Conservation (phyloP, 2,888 invertebrate genomes). For the Parnassius smintheus region DNA sequence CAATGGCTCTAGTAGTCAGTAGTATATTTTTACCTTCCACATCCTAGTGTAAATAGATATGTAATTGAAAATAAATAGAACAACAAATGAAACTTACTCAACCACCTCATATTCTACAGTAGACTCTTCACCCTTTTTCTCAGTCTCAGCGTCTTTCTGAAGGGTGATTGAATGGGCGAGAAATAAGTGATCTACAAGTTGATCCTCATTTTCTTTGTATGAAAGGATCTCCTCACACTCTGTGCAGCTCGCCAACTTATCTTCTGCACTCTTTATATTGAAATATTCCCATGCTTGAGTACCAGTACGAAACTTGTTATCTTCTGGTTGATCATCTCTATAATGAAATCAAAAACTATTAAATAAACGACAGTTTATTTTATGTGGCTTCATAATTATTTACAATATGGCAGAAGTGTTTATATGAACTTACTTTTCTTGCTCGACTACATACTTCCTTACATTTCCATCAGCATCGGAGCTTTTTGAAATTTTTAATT, state of each 20-base stretch:
- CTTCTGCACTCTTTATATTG: neutral
- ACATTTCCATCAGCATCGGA: neutral
- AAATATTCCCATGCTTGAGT: constrained; percentile 2
- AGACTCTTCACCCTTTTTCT: neutral
- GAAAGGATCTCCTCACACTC: constrained; percentile 1
- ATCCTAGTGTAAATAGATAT: no score
- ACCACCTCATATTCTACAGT: neutral
- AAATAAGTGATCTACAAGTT: neutral
- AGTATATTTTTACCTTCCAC: no score
- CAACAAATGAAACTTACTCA: no score
- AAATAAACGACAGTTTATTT: no score
- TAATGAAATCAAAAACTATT: no score
- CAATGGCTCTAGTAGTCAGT: no score
- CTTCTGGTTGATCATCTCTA: no score
- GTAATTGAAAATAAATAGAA: no score
- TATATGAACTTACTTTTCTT: neutral
- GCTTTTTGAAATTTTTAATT: neutral
- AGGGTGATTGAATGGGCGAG: neutral
- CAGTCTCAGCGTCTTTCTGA: neutral
- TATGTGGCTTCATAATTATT: no score
- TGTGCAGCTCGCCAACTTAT: neutral
- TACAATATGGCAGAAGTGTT: no score
- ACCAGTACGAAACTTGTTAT: no score
- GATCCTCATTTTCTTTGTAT: neutral
- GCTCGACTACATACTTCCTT: neutral